Base-by-base conservation (phyloP, 2,113 vertebrate species). In the Aegithalos caudatus region DNA sequence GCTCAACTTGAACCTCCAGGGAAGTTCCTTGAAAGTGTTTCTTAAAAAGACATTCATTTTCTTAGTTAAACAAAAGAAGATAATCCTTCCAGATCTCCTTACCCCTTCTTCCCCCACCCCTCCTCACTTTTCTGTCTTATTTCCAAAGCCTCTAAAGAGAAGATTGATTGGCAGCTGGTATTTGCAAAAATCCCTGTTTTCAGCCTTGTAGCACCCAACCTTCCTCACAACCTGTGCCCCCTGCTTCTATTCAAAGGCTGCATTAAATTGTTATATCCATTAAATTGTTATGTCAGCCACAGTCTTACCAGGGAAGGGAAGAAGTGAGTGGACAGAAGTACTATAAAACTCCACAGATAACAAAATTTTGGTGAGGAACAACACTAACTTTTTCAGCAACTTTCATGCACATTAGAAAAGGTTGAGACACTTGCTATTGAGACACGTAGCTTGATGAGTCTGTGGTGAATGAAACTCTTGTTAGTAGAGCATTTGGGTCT, bases 241-340 rank as follows among this genome's bases (percentile, higher is more conserved):
- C 64, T 4, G 3, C 50, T 79, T 37, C 57, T 60, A 31, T 57
- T 74, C 83, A 81, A 89, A 95, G 53, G 76, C 54, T 51, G 56
- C 33, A 67, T 86, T 91, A 86, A 95, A 91, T 96, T 89, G 53
- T 45, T 81, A 47, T 53, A 95, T 96, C 88, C 56, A 47, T 97
- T 73, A 76, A 21, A 67, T 74, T 44, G 21, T 69, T n/a, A n/a
- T 92, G 73, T 70, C 83, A 91, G 66, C 31, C 45, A 66, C 40
- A 71, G 29, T 45, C 82, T 91, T 83, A 50, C 51, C 37, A 83
- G 27, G 73, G 65, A 79, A 50, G 21, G 37, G 48, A 56, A 67
- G 73, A 54, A 71, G 11, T 1, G 2, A 90, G 47, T 27, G 18
- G 33, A n/a, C 40, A 64, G 47, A 90, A 88, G 33, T 45, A 25